A percentile compares a stretch with the other conserved stretches of the same genome.
Evolutionary conservation across 2,113 vertebrate genomes (phyloP).

Genomic region (Cynoglossus semilaevis): DNA sequence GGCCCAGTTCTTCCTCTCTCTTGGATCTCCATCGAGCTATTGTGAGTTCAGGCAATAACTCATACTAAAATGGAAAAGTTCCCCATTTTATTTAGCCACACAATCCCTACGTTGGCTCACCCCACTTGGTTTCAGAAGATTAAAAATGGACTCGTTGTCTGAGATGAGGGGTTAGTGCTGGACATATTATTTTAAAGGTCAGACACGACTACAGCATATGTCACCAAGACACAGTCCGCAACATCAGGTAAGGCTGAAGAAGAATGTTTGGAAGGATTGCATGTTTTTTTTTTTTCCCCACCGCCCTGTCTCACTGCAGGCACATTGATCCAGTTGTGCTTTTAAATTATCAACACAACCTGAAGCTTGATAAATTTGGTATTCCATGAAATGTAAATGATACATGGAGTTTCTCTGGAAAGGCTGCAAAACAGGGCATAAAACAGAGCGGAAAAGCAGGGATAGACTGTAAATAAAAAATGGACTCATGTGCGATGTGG

Average conservation of each 20-base stretch:
- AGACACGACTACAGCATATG: slow-evolving; percentile 11
- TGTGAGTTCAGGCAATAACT: neutral
- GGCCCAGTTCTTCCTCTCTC: no score
- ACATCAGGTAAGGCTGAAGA: slow-evolving; percentile 35
- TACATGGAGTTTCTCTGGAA: slow-evolving; percentile 24
- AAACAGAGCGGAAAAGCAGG: no score
- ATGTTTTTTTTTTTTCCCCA: slow-evolving; percentile 57
- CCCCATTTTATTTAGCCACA: neutral
- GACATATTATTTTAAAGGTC: slow-evolving; percentile 13
- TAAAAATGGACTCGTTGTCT: slow-evolving; percentile 5
- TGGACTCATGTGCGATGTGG: no score
- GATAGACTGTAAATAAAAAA: no score
- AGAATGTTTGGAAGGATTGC: slow-evolving; percentile 53
- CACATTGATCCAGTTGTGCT: slow-evolving; percentile 58
- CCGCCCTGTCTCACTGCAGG: slow-evolving; percentile 45
- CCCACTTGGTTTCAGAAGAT: slow-evolving; percentile 18
- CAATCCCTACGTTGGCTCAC: slow-evolving; percentile 15
- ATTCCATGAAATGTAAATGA: slow-evolving; percentile 50
- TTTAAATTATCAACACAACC: slow-evolving; percentile 68
- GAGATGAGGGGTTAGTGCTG: slow-evolving; percentile 12
- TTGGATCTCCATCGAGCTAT: no score
- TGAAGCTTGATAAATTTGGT: slow-evolving; percentile 45
- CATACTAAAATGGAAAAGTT: slow-evolving; percentile 19
- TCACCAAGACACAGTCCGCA: slow-evolving; percentile 14
- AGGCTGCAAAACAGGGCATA: neutral